Evolutionary conservation across 2,888 invertebrate species (phyloP).

Genomic region (Troglohyphantes excavatus): DNA sequence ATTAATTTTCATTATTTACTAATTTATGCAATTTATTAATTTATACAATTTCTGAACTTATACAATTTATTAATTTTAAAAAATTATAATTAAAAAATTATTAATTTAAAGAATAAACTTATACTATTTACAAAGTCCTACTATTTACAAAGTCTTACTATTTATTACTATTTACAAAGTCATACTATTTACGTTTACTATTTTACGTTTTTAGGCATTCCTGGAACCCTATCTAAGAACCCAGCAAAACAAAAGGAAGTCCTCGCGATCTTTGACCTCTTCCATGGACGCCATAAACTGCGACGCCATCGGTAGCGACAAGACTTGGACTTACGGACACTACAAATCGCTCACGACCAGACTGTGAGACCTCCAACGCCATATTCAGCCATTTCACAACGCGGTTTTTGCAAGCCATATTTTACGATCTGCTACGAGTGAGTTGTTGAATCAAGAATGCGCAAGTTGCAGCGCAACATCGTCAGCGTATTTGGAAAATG

Average conservation of each 20-base stretch:
- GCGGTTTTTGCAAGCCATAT: not conserved
- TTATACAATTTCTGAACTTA: not conserved
- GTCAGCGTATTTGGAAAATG: too few species aligned
- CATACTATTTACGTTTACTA: not conserved
- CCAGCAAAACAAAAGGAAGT: conserved; percentile 49
- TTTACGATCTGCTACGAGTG: too few species aligned
- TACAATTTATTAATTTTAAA: not conserved
- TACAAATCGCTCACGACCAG: conserved; percentile 62
- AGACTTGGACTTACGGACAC: conserved; percentile 75
- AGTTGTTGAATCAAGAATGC: too few species aligned
- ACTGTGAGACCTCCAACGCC: conserved; percentile 18
- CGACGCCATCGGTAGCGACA: conserved; percentile 43
- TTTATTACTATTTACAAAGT: too few species aligned
- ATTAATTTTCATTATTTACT: too few species aligned
- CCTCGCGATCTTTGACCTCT: conserved; percentile 33
- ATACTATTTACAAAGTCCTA: too few species aligned
- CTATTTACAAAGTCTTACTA: too few species aligned
- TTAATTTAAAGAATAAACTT: too few species aligned
- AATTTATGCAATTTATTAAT: not conserved
- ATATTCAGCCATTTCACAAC: not conserved
- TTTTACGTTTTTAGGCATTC: conserved; percentile 50
- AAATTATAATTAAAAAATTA: too few species aligned
- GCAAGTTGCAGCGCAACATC: too few species aligned
- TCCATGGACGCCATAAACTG: conserved; percentile 17
- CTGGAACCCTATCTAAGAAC: conserved; percentile 61